Evolutionary conservation across 2,113 vertebrate species (phyloP).

Genomic region (Oreochromis tanganicae): DNA sequence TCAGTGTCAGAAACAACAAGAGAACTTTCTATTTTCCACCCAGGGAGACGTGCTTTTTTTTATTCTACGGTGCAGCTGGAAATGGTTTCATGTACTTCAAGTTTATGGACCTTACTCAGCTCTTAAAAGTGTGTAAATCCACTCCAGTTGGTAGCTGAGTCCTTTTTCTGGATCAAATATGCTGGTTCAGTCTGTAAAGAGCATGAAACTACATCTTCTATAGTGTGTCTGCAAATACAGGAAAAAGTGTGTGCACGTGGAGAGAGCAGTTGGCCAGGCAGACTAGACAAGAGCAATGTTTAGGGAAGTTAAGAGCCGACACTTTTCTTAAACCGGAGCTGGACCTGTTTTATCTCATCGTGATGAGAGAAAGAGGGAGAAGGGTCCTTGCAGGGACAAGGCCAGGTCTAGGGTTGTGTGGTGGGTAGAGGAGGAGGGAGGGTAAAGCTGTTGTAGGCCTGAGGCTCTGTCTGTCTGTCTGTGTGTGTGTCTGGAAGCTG

Average conservation of each 20-base stretch:
- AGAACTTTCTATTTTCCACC: neutral
- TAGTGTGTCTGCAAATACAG: neutral
- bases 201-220: neutral
- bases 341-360: conserved; percentile 73
- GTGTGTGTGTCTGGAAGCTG: conserved; percentile 12
- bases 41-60: neutral
- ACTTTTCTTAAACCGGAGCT: conserved; percentile 47
- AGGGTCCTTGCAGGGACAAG: conserved; percentile 72
- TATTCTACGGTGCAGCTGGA: neutral
- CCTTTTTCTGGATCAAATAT: neutral
- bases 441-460: conserved; percentile 45
- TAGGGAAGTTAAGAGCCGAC: conserved; percentile 31
- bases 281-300: conserved; percentile 37
- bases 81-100: neutral
- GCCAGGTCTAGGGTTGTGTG: conserved; percentile 31
- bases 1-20: neutral
- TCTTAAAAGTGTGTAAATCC: neutral
- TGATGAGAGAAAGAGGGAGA: conserved; percentile 1
- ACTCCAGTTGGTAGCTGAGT: neutral
- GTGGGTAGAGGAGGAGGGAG: neutral
- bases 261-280: conserved; percentile 4
- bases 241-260: neutral
- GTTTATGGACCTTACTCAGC: neutral
- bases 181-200: neutral
- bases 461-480: conserved; percentile 13